Conservation (phyloP, 2,797 vertebrate species). For the Setipinna tenuifilis region DNA sequence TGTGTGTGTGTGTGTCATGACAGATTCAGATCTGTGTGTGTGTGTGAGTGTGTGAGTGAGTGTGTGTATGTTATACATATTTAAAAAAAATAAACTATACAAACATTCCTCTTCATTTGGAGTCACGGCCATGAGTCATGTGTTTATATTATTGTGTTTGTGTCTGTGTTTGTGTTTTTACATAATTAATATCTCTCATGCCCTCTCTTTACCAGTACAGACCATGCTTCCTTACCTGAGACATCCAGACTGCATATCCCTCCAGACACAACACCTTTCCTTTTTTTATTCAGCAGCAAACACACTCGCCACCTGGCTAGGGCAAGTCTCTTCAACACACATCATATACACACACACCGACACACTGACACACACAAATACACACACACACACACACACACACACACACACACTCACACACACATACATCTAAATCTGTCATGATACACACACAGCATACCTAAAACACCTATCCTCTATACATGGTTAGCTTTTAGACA, state of each 20-base stretch:
- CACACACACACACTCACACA: not conserved
- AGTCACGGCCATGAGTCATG: not conserved
- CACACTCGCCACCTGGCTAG: slow-evolving; percentile 24
- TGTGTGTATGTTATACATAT: slow-evolving; percentile 17
- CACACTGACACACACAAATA: slow-evolving; percentile 1
- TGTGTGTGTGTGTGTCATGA: not conserved
- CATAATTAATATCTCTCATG: too few species aligned
- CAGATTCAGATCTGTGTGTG: too few species aligned
- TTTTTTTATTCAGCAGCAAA: slow-evolving; percentile 21
- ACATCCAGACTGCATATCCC: too few species aligned
- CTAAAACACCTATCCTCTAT: not conserved
- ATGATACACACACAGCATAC: not conserved
- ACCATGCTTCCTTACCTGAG: too few species aligned
- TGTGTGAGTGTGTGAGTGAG: too few species aligned
- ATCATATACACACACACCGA: not conserved
- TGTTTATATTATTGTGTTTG: too few species aligned
- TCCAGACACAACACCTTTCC: not conserved
- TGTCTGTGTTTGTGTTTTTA: not conserved
- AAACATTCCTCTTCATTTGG: too few species aligned
- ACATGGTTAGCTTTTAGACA: not conserved
- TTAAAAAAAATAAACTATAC: too few species aligned
- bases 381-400: slow-evolving; percentile 25
- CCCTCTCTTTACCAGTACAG: too few species aligned
- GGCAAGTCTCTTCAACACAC: not conserved
- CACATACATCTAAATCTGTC: not conserved